Base-by-base conservation (phyloP, 1,140 invertebrate genomes). In the Bombus haemorrhoidalis region DNA sequence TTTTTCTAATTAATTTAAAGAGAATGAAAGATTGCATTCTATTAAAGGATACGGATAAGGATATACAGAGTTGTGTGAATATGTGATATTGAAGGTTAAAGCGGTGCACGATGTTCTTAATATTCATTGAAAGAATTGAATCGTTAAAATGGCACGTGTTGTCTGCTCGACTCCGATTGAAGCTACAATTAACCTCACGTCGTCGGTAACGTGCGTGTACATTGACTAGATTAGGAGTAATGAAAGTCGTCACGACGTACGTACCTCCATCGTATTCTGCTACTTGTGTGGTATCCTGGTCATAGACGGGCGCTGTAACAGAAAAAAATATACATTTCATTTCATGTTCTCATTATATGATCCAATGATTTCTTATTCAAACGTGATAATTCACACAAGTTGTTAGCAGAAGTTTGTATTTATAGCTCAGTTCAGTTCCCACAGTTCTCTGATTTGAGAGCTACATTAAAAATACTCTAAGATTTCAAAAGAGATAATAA, bases 281-380 rank as follows among this genome's bases (percentile, higher is more conserved):
- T 57, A 95, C 85, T 88, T 95, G 92, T 89, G 94, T 95, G 76
- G 93, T 93, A 91, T 95, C 93, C 69, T 94, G 92, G 86, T 95
- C 95, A 85, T 94, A 91, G 81, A 95, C 93, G 86, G 95, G 95
- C n/a, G 95, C 95, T 95, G 92, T 75, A 94, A 95, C 90, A 86
- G 83, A 94, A 91, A 80, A 83, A 43, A 43, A 72, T 25, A 59
- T 3, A 13, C 3, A 5, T 75, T 69, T 83, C 72, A 81, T 75
- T 81, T 9, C 5, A 9, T 62, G 2, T 34, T 8, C 25, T 8
- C 28, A 73, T 68, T 28, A 18, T 47, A 39, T 12, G 4, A 71
- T 57, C 12, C 5, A 80, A 10, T 53, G 47, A 53, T 22, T 22
- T 53, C 18, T 22, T 53, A 53, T 53, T 53, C 47, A 53, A 53